Percentiles rank a stretch among this genome's conserved stretches.
phyloP scores from a whole-genome alignment of 1,140 invertebrate genomes.

The Pectinophora gossypiella region DNA sequence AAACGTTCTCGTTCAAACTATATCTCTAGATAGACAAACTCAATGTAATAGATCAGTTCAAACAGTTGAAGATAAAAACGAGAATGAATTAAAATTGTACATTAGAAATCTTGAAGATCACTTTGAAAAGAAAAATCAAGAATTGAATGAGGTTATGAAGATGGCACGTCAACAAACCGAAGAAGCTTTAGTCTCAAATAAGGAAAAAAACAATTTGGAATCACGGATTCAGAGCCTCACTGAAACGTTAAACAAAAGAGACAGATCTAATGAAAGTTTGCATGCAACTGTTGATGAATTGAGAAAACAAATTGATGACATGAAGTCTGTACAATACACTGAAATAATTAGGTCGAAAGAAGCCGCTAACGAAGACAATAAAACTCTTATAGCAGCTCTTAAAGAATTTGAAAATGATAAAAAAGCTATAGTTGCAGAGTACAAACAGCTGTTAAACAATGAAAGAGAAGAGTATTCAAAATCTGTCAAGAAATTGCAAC shows the following conservation, averaged over 20 bases:
- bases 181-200: conserved; percentile 34
- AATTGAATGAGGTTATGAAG: conserved; percentile 30
- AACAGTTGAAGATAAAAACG: conserved; percentile 33
- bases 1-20: conserved; percentile 36
- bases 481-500: conserved; percentile 49
- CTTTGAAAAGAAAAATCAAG: conserved; percentile 26
- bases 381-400: conserved; percentile 40
- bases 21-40: conserved; percentile 10
- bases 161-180: conserved; percentile 28
- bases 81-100: conserved; percentile 22
- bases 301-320: conserved; percentile 36
- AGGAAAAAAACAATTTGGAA: conserved; percentile 34
- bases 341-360: conserved; percentile 30
- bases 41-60: conserved; percentile 37
- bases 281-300: conserved; percentile 29
- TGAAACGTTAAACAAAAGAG: conserved; percentile 38
- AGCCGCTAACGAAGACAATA: conserved; percentile 36
- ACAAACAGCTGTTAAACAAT: conserved; percentile 52
- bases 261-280: conserved; percentile 33
- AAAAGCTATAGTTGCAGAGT: conserved; percentile 48
- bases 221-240: conserved; percentile 34
- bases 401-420: conserved; percentile 65
- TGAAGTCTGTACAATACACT: conserved; percentile 20
- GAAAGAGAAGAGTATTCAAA: conserved; percentile 58
- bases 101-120: conserved; percentile 30